Conservation (phyloP, 2,888 invertebrate genomes). For the Chrysodeixis includens region DNA sequence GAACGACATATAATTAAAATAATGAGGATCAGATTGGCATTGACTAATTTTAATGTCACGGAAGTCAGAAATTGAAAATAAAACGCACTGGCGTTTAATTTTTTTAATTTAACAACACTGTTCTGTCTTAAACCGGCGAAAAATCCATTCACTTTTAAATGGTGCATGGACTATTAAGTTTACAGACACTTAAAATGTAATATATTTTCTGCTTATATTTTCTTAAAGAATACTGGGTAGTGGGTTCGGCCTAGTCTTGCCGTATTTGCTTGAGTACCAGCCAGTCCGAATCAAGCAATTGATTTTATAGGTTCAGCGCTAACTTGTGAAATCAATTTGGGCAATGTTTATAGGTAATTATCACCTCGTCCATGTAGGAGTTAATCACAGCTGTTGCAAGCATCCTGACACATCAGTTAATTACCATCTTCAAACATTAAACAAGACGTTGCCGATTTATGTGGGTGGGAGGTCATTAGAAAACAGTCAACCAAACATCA, state of each 20-base stretch:
- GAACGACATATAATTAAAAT: conserved; percentile 29
- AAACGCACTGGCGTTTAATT: not conserved
- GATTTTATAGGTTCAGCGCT: not conserved
- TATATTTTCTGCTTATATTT: not conserved
- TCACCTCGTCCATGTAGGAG: conserved; percentile 23
- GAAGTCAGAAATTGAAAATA: conserved; percentile 25
- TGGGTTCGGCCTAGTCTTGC: not conserved
- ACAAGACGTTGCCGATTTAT: not conserved
- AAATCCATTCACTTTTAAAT: conserved; percentile 19
- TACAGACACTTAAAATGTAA: not conserved
- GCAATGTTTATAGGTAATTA: conserved; percentile 16
- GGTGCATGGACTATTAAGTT: not conserved
- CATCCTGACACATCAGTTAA: not conserved
- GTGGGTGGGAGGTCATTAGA: conserved; percentile 9
- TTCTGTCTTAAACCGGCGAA: not conserved
- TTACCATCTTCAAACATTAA: conserved; percentile 6
- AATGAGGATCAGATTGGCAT: conserved; percentile 16
- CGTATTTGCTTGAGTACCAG: not conserved
- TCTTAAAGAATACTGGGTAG: not conserved
- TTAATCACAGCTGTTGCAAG: conserved; percentile 22
- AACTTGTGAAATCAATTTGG: not conserved
- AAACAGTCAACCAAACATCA: not conserved
- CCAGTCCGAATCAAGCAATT: not conserved
- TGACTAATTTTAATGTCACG: conserved; percentile 33
- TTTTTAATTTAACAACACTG: not conserved